Base-by-base conservation (phyloP, 2,797 vertebrate genomes). In the Trachops cirrhosus region DNA sequence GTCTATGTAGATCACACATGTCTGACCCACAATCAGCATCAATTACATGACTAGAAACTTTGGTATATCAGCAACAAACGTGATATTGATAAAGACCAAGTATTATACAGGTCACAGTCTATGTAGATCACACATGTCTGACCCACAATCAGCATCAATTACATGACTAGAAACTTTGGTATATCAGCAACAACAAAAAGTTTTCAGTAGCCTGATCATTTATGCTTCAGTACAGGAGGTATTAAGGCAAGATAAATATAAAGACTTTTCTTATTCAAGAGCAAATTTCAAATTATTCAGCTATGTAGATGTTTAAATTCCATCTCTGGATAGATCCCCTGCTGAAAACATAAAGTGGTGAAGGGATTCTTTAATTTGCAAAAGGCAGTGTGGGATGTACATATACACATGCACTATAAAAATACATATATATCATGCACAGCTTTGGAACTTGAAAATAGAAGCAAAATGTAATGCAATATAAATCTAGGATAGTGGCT, bases 211-310 rank as follows among this genome's bases (percentile, higher is more conserved):
- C 15, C 50, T 84, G 22, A 77, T 73, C 4, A 84, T 14, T 24
- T 39, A 48, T 62, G 41, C 39, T 41, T 64, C 91, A 48, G 8
- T 26, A 90, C 4, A 75, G 22, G 9, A 75, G 12, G 8, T 54
- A 5, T 62, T 74, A 75, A 62, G 68, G 68, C 21, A 44, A 57
- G 48, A 50, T 15, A 57, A 21, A 48, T 54, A 68, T 34, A 78
- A 34, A 44, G 11, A 14, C 46, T 78, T 85, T 85, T 78, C 62
- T 82, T 67, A 85, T 46, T 75, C 18, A 89, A 64, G 16, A 91
- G 50, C 73, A 90, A 86, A 95, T 88, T 86, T 9, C 64, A 84
- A 94, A 39, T 57, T 80, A 90, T 37, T 95, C n/a, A 67, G 44
- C 52, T 21, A 52, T 48, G 15, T 19, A 79, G 57, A 16, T 86